Percentiles rank a stretch among this genome's conserved stretches.
These are phyloP conservation scores for Heliocidaris erythrogramma DNA, from an alignment of 35 echinoderm and acorn worm species.

Conservation along the genomic window DNA sequence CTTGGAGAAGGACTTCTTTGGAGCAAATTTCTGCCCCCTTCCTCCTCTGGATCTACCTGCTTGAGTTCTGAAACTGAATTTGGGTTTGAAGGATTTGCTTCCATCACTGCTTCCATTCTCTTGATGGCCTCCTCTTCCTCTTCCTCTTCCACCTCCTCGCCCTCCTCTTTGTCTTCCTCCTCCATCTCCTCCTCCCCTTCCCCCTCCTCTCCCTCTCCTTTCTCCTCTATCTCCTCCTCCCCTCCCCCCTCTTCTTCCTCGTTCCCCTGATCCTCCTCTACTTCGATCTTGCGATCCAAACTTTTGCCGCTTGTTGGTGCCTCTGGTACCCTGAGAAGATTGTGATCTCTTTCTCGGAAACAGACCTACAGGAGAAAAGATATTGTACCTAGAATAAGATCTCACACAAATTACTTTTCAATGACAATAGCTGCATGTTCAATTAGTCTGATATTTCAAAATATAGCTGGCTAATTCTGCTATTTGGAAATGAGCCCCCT, in stretches of 20 bases:
- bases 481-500: not conserved
- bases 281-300: not conserved
- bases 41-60: not conserved
- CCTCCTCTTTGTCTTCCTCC: not conserved
- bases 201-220: not conserved
- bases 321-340: not conserved
- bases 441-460: not conserved
- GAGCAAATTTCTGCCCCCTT: not conserved
- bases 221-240: not conserved
- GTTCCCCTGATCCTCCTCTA: not conserved
- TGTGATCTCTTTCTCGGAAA: slow-evolving; percentile 46
- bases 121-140: not conserved
- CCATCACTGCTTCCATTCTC: slow-evolving; percentile 20
- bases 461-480: not conserved
- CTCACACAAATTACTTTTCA: not conserved
- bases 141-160: not conserved
- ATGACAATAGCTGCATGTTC: not conserved
- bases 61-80: not conserved
- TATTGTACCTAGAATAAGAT: not conserved
- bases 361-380: slow-evolving; percentile 21
- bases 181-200: not conserved
- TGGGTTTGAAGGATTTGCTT: not conserved
- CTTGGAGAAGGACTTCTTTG: not conserved
- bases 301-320: slow-evolving; percentile 13
- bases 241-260: not conserved